Evolutionary conservation across 1,140 invertebrate genomes (phyloP).

Genomic region (Polypedilum vanderplanki): DNA sequence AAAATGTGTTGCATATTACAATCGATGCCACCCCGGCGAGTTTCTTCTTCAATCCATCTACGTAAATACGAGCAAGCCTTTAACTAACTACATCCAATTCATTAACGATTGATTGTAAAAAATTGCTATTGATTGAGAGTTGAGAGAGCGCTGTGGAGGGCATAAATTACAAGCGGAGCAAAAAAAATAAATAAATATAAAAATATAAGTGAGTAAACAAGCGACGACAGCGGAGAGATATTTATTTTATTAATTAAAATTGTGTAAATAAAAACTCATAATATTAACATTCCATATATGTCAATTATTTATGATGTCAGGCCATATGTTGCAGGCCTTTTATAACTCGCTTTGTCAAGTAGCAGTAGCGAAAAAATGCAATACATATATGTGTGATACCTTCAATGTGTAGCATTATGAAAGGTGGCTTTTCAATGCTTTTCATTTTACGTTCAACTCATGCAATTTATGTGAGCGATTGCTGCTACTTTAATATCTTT

Average conservation of each 20-base stretch:
- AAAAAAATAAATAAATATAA: no score
- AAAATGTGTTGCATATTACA: neutral
- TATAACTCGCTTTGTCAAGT: neutral
- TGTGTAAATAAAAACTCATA: slow-evolving; percentile 13
- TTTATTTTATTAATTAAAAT: slow-evolving; percentile 20
- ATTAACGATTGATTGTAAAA: slow-evolving; percentile 19
- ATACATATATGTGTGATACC: neutral
- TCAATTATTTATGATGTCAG: slow-evolving; percentile 27
- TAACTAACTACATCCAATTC: slow-evolving; percentile 15
- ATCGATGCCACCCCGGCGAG: neutral
- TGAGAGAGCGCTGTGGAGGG: slow-evolving; percentile 14
- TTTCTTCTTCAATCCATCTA: neutral
- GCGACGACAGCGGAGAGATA: slow-evolving; percentile 4
- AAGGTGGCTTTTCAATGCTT: slow-evolving; percentile 14
- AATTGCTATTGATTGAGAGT: slow-evolving; percentile 6
- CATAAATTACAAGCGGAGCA: neutral
- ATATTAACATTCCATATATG: slow-evolving; percentile 27
- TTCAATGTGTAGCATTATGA: slow-evolving; percentile 14
- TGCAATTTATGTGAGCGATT: neutral
- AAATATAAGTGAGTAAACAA: neutral
- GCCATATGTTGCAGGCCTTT: slow-evolving; percentile 12
- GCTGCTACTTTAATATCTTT: no score
- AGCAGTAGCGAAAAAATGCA: no score
- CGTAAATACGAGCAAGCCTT: neutral
- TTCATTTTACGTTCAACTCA: neutral